Evolutionary conservation across 2,797 vertebrate genomes (phyloP).

Genomic region (Sebastes baramenuke): DNA sequence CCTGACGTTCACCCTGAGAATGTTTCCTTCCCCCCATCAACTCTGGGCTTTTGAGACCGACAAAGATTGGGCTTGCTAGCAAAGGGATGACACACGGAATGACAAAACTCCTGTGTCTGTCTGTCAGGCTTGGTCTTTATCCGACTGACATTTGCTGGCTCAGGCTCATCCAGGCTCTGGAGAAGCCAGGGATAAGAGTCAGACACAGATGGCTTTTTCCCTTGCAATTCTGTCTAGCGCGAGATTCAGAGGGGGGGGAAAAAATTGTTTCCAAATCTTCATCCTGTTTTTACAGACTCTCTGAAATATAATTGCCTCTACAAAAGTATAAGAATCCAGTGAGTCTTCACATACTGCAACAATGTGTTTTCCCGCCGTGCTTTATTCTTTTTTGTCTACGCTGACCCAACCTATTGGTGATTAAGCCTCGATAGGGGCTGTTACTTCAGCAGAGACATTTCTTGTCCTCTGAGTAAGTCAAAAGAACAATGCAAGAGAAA

Average conservation of each 20-base stretch:
- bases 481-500: constrained; percentile 71
- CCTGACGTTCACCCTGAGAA: constrained; percentile 68
- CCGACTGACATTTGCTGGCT: constrained; percentile 82
- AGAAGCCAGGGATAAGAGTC: constrained; percentile 77
- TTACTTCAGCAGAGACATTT: constrained; percentile 57
- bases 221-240: constrained; percentile 63
- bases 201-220: constrained; percentile 78
- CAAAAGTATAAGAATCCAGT: constrained; percentile 19
- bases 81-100: constrained; percentile 78
- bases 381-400: constrained; percentile 8
- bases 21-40: constrained; percentile 56
- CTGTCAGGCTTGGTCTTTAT: constrained; percentile 80
- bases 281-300: constrained; percentile 73
- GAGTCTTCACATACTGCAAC: constrained; percentile 17
- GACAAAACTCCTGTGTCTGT: constrained; percentile 79
- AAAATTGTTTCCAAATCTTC: constrained; percentile 58
- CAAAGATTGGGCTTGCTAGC: constrained; percentile 72
- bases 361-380: neutral
- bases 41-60: constrained; percentile 63
- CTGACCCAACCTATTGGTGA: constrained; percentile 64
- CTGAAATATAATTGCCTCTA: constrained; percentile 62
- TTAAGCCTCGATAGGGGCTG: constrained; percentile 53
- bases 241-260: constrained; percentile 43
- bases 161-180: constrained; percentile 76
- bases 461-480: constrained; percentile 67